A percentile compares a stretch with the other conserved stretches of the same genome.
Conservation (phyloP, 2,888 invertebrate species). For the Lordiphosa andalusiaca region DNA sequence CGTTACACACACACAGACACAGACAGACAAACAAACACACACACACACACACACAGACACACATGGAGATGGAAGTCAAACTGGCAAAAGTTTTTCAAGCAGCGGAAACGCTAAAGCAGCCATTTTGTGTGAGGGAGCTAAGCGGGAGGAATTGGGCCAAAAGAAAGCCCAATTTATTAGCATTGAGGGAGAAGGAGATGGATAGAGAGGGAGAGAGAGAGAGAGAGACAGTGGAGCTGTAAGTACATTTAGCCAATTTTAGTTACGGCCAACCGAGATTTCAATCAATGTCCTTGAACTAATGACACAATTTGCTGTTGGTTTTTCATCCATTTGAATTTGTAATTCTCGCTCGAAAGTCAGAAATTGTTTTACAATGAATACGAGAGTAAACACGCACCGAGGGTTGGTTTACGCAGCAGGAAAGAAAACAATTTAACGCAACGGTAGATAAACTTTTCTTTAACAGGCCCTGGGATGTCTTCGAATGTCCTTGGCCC, state of each 20-base stretch:
- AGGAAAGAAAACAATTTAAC: conserved; percentile 50
- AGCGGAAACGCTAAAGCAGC: conserved; percentile 44
- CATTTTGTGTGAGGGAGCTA: conserved; percentile 27
- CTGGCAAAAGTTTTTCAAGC: conserved; percentile 33
- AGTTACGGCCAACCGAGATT: conserved; percentile 40
- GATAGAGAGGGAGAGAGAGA: neutral
- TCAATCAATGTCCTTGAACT: conserved; percentile 55
- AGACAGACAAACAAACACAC: neutral
- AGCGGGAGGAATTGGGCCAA: conserved; percentile 4
- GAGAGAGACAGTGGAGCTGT: neutral
- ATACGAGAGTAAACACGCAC: conserved; percentile 33
- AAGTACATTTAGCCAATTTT: conserved; percentile 24
- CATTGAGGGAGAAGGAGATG: conserved; percentile 13
- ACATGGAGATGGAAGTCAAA: conserved; percentile 11
- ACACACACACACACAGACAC: neutral
- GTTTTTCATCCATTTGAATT: conserved; percentile 32
- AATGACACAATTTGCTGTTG: conserved; percentile 51
- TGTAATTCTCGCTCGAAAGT: conserved; percentile 27
- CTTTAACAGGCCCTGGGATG: conserved; percentile 33
- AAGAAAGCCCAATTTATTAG: conserved; percentile 45
- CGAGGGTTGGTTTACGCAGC: conserved; percentile 30
- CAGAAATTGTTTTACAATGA: conserved; percentile 45
- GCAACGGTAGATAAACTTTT: conserved; percentile 53
- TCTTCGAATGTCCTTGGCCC: conserved; percentile 32
- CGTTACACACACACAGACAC: conserved; percentile 29